phyloP scores from a whole-genome alignment of 1,140 invertebrate species.

The Hycleus phaleratus region DNA sequence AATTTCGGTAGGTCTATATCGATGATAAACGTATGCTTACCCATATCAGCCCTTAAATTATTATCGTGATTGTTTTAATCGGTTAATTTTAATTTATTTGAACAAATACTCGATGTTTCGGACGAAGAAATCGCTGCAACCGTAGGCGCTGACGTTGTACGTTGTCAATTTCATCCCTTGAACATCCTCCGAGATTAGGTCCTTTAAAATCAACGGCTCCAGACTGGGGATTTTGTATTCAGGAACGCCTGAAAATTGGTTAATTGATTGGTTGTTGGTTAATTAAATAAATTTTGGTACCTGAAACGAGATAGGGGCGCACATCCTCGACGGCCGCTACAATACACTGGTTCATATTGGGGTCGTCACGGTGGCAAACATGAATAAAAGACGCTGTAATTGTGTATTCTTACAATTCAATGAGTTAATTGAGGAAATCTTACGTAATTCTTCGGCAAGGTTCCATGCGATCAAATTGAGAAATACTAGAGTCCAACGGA shows the following conservation, averaged over 20 bases:
- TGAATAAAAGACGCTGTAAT: slow-evolving; percentile 52
- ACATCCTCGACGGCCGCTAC: slow-evolving; percentile 45
- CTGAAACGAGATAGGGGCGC: slow-evolving; percentile 42
- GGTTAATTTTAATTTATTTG: slow-evolving; percentile 1
- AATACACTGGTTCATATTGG: slow-evolving; percentile 49
- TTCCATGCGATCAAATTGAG: background rate
- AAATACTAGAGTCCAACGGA: too few species aligned
- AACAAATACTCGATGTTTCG: slow-evolving; percentile 47
- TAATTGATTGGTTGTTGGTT: background rate
- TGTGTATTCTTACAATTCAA: background rate
- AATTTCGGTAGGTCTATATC: slow-evolving; percentile 50
- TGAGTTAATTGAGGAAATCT: background rate
- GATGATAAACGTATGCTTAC: slow-evolving; percentile 42
- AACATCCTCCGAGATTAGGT: slow-evolving; percentile 45
- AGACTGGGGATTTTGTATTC: slow-evolving; percentile 53
- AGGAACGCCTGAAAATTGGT: slow-evolving; percentile 40
- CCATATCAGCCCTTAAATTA: slow-evolving; percentile 43
- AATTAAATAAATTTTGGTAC: slow-evolving; percentile 20
- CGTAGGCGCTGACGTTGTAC: slow-evolving; percentile 48
- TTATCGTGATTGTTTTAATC: background rate
- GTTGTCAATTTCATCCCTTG: slow-evolving; percentile 48
- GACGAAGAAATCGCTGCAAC: slow-evolving; percentile 53
- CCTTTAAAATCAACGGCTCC: slow-evolving; percentile 54
- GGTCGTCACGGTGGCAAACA: slow-evolving; percentile 50
- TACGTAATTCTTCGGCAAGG: slow-evolving; percentile 4